Evolutionary conservation across 1,140 invertebrate species (phyloP).

Genomic region (Panagrolaimus sp.): DNA sequence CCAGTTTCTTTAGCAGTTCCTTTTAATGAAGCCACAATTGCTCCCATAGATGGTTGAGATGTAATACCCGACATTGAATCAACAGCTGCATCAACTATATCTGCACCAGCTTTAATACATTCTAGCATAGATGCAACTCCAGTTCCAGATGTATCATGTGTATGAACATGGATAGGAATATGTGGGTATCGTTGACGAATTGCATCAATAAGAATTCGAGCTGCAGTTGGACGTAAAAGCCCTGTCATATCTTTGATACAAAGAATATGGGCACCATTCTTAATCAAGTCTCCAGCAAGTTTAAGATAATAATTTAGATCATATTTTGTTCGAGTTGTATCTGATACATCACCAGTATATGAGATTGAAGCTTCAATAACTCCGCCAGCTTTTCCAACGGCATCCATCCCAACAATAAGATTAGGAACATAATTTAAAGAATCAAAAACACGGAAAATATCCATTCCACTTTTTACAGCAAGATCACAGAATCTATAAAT

Average conservation of each 20-base stretch:
- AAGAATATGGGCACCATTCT: slow-evolving; percentile 88
- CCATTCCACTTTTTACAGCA: slow-evolving; percentile 89
- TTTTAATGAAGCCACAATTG: slow-evolving; percentile 77
- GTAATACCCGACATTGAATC: slow-evolving; percentile 98
- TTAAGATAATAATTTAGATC: slow-evolving; percentile 88
- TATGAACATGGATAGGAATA: slow-evolving; percentile 92
- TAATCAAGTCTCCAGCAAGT: slow-evolving; percentile 84
- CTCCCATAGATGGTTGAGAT: slow-evolving; percentile 94
- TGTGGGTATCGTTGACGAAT: slow-evolving; percentile 85
- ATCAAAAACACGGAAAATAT: slow-evolving; percentile 96
- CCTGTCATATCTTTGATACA: slow-evolving; percentile 99
- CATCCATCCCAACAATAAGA: slow-evolving; percentile 91
- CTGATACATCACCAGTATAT: slow-evolving; percentile 92
- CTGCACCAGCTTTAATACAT: slow-evolving; percentile 86
- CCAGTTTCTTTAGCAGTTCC: slow-evolving; percentile 66
- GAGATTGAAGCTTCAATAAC: slow-evolving; percentile 68
- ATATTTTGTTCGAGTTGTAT: slow-evolving; percentile 83
- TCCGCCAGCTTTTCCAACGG: slow-evolving; percentile 80
- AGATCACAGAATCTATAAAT: slow-evolving; percentile 67
- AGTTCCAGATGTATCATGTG: slow-evolving; percentile 93
- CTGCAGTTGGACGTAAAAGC: slow-evolving; percentile 82
- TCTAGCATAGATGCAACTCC: slow-evolving; percentile 77
- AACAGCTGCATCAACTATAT: slow-evolving; percentile 93
- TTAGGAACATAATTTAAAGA: slow-evolving; percentile 96
- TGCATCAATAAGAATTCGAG: slow-evolving; percentile 74